A percentile compares a stretch with the other conserved stretches of the same genome.
These are phyloP conservation scores for Plecotus auritus DNA, from an alignment of 2,113 vertebrate genomes.

Conservation along the genomic window DNA sequence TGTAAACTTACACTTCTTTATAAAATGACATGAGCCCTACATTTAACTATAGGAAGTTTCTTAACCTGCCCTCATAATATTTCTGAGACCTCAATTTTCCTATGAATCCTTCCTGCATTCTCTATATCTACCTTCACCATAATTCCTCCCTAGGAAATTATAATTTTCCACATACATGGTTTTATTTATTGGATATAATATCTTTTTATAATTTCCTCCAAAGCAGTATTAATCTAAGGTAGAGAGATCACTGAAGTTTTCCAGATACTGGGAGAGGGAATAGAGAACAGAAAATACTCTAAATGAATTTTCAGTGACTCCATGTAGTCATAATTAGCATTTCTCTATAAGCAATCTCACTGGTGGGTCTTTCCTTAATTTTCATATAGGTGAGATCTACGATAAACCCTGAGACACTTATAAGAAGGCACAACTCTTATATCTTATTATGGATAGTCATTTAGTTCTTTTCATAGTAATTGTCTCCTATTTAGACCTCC, in stretches of 20 bases:
- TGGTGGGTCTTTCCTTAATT: neutral
- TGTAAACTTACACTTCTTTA: neutral
- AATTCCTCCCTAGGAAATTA: neutral
- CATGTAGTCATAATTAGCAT: neutral
- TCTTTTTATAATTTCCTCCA: neutral
- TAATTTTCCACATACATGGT: neutral
- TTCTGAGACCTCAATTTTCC: neutral
- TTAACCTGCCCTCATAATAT: neutral
- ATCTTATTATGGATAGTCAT: neutral
- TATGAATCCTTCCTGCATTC: neutral
- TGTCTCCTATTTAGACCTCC: neutral
- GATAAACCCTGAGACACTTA: neutral
- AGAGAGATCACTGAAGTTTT: neutral
- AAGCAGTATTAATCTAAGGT: neutral
- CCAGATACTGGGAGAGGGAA: neutral
- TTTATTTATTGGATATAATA: neutral
- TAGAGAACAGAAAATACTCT: neutral
- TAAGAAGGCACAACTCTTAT: neutral
- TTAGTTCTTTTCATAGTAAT: neutral
- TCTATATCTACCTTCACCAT: neutral
- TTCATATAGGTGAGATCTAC: neutral
- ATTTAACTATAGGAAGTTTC: neutral
- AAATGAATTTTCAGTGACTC: neutral
- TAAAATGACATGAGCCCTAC: neutral
- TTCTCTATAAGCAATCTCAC: neutral